Base-by-base conservation (phyloP, 2,888 invertebrate genomes). In the Cantharis nigra region DNA sequence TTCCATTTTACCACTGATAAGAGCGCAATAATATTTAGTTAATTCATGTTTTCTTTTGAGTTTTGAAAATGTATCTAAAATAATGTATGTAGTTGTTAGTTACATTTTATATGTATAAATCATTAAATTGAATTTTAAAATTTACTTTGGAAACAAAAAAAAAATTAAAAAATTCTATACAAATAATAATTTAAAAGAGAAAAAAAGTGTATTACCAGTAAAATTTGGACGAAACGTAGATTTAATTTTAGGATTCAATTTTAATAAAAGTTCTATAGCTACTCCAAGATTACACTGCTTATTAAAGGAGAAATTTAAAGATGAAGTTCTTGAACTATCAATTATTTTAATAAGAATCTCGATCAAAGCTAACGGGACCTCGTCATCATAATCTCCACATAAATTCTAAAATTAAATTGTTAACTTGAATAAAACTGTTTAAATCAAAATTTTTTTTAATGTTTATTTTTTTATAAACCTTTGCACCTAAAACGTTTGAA, bases 291-390 rank as follows among this genome's bases (percentile, higher is more conserved):
- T 82, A 70, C 83, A 80, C 64, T 85, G 83, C 65, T 84, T 85
- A 11, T 81, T 18, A 26, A 72, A 63, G 28, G 84, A 80, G 80
- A 85, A 87, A 14, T 84, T 81, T n/a, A 85, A 75, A 79, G 86
- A 86, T 7, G 80, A 83, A 76, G 84, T 84, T 67, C 87, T 76
- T 77, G 79, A 80, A 71, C 81, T 80, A 70, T 83, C 81, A 80
- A 86, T 83, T n/a, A 85, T 78, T n/a, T 79, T 81, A 18, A 84
- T 75, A 7, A 85, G 73, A n/a, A 80, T 65, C n/a, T 77, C 72
- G 14, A 82, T 75, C 7, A 70, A 11, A 14, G n/a, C 10, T 28
- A 74, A 16, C 0, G 14, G 49, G n/a, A 49, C n/a, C 7, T 49
- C 49, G n/a, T 49, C 49, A 49, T 49, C 18, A 28, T 26, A 10